Evolutionary conservation across 2,113 vertebrate species (phyloP).

Genomic region (Speoplatyrhinus poulsoni): DNA sequence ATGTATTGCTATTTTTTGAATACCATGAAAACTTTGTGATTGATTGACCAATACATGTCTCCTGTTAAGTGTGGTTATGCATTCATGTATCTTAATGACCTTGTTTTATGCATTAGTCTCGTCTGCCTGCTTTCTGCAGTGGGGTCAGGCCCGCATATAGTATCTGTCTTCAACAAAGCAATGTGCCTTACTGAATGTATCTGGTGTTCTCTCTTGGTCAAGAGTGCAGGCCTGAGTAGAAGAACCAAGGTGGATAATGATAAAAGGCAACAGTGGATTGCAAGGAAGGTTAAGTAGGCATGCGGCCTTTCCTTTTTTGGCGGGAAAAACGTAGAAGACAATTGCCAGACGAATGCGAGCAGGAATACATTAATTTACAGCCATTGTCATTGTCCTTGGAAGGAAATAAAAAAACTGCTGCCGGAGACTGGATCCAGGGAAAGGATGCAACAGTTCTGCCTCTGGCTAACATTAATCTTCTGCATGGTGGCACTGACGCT

Average conservation of each 20-base stretch:
- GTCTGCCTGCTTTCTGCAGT: not conserved
- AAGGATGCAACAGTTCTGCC: constrained; percentile 20
- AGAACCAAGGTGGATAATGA: constrained; percentile 50
- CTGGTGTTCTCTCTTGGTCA: constrained; percentile 38
- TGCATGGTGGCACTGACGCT: not conserved
- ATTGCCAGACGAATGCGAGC: constrained; percentile 29
- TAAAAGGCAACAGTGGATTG: constrained; percentile 67
- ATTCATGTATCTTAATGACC: not conserved
- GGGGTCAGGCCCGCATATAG: constrained; percentile 8
- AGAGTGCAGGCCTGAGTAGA: constrained; percentile 46
- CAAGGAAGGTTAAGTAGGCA: constrained; percentile 41
- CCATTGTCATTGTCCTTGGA: constrained; percentile 50
- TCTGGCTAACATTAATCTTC: constrained; percentile 37
- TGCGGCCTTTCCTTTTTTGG: constrained; percentile 29
- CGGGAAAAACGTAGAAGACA: constrained; percentile 17
- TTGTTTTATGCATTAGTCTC: not conserved
- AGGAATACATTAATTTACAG: constrained; percentile 29
- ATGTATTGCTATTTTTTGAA: too few relatives aligned
- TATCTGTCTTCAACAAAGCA: constrained; percentile 15
- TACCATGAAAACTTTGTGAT: not conserved
- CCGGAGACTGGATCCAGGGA: constrained; percentile 12
- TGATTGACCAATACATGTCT: not conserved
- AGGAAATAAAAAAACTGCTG: constrained; percentile 17
- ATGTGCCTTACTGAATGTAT: constrained; percentile 39
- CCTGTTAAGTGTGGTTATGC: not conserved